Evolutionary conservation across 2,113 vertebrate genomes (phyloP), one percentile per base, ranked within the genome.

Genomic region (Oryzias curvinotus): DNA sequence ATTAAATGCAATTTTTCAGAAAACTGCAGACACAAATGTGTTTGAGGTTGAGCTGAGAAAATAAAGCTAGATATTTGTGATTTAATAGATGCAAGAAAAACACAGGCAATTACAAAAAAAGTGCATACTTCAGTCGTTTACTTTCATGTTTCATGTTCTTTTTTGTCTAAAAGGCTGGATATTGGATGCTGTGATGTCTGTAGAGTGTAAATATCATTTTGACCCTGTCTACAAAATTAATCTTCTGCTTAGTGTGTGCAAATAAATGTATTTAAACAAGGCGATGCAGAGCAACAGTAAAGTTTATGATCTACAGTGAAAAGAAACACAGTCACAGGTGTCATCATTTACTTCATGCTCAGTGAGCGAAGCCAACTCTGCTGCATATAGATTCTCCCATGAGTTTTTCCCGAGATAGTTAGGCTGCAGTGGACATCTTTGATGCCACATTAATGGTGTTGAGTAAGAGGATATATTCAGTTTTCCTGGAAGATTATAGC

Each of bases 401-500:
- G 63, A 54, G 51, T 45, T 77, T 55, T 77, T 56, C 52, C 47
- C 60, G 49, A 28, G 26, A 47, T 8, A n/a, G 52, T 46, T 60
- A 57, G 52, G 62, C 59, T 64, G 46, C 63, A 62, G 60, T 62
- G 63, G 57, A 66, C 42, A 7, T 58, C 56, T 72, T 52, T 65
- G 67, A 77, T 2, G 10, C 61, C 47, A 62, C 25, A n/a, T 57
- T 71, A 58, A 73, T 75, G 52, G 57, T 57, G 58, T 36, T 72
- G 69, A 71, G 57, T 36, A 55, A 77, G 65, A 42, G 62, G 71
- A 80, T 57, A 54, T 57, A 53, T 64, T 80, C 71, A 70, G 14
- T 75, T 57, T 78, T 75, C 59, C 41, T 57, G 60, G 65, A 74
- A 57, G 59, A 87, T 75, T 62, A 81, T 75, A 57, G 70, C 10